Evolutionary conservation across 1,140 invertebrate species (phyloP), one percentile per base, ranked within the genome.

Genomic region (Lutraria rhynchaena): DNA sequence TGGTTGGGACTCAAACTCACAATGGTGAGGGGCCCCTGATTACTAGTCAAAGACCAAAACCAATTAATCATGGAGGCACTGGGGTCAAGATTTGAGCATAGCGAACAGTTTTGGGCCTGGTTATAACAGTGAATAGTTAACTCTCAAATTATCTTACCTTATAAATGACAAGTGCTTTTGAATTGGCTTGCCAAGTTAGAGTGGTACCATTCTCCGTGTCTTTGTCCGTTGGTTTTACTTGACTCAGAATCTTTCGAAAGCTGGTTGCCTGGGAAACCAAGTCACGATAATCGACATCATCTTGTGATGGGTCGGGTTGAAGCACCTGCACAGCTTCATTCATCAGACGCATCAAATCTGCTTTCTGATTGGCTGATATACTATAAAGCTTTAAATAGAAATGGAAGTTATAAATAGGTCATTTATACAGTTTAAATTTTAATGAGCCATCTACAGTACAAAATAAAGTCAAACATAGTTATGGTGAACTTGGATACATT

Each of bases 231-330:
- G 88, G 83, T 83, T 88, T 90, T 29, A 86, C 74, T 44, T 89
- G 89, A 74, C 85, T 90, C 11, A 91, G 70, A 1, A 87, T 82
- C 63, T 90, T 91, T 17, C 90, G 69, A 44, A 91, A 87, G 35
- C 65, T 76, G 17, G 88, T 84, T 58, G 89, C 75, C 37, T 86
- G 82, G 13, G 41, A 29, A 41, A 86, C 86, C 27, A 91, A 60
- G 7, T 83, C 75, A 19, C 76, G 70, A 31, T 83, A 89, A n/a
- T 89, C 85, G 15, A 83, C 27, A 57, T 89, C 86, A 29, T 85
- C 85, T 13, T 69, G 19, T 15, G 74, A 31, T 0, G 69, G 74
- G 1, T 41, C 17, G 1, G 85, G 81, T 53, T 83, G 69, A 31
- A 90, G 69, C 29, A 89, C 41, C 44, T 88, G 83, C 1, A 87